phyloP scores from a whole-genome alignment of 2,113 vertebrate genomes.

The Electrona antarctica region DNA sequence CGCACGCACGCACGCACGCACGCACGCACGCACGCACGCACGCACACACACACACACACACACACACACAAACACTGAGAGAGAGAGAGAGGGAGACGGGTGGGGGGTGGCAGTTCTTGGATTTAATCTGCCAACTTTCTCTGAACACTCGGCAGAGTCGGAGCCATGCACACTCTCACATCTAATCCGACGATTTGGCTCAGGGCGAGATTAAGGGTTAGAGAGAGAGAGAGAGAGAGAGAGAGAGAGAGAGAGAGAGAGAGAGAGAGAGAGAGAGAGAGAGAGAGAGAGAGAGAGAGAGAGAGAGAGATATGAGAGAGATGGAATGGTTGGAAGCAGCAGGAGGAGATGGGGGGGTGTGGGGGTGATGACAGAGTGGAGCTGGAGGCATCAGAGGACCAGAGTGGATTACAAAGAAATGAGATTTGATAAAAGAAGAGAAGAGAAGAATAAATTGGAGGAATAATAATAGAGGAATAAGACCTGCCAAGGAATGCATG shows the following conservation, averaged over 20 bases:
- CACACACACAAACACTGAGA: too few relatives aligned
- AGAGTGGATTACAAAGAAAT: too few relatives aligned
- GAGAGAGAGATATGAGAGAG: slow-evolving; percentile 27
- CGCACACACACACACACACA: too few relatives aligned
- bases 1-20: too few relatives aligned
- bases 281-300: slow-evolving; percentile 26
- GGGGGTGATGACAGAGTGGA: slow-evolving; percentile 8
- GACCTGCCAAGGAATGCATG: too few relatives aligned
- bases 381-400: slow-evolving; percentile 15
- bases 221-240: too few relatives aligned
- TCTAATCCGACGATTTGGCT: slow-evolving; percentile 76
- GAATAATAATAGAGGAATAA: too few relatives aligned
- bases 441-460: too few relatives aligned
- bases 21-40: too few relatives aligned
- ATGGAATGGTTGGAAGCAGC: background rate
- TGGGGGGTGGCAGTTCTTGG: slow-evolving; percentile 44
- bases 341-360: slow-evolving; percentile 9
- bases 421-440: too few relatives aligned
- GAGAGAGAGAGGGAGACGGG: slow-evolving; percentile 3
- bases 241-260: slow-evolving; percentile 39
- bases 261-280: background rate
- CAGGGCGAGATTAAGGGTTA: slow-evolving; percentile 69
- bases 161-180: slow-evolving; percentile 47
- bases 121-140: slow-evolving; percentile 76
- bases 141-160: slow-evolving; percentile 60